Evolutionary conservation across 2,113 vertebrate species (phyloP).

Genomic region (Dasyornis broadbenti): DNA sequence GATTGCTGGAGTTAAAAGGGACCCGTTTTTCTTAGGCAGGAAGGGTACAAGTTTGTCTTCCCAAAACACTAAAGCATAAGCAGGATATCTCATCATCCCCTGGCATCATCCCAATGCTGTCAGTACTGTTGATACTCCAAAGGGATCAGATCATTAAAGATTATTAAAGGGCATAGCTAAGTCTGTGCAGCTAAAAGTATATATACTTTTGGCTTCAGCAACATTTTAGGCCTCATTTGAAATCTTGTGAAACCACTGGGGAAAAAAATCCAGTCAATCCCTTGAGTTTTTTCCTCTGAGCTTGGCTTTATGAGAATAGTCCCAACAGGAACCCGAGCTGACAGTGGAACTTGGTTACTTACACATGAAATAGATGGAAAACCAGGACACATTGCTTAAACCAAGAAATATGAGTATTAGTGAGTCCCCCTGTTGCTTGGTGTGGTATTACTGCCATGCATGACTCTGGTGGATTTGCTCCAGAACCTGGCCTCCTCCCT

Average conservation of each 20-base stretch:
- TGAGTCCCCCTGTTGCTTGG: neutral
- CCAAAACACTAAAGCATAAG: neutral
- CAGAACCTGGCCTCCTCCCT: neutral
- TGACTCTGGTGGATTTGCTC: neutral
- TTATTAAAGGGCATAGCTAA: neutral
- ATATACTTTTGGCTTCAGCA: neutral
- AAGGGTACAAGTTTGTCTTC: neutral
- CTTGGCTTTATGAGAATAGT: neutral
- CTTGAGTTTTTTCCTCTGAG: neutral
- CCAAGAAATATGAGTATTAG: neutral
- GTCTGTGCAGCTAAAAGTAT: neutral
- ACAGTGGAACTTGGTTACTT: neutral
- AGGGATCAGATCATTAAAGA: neutral
- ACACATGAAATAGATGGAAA: neutral
- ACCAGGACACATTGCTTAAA: neutral
- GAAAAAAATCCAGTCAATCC: neutral
- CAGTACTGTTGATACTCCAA: neutral
- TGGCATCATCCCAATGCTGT: neutral
- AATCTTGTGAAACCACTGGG: neutral
- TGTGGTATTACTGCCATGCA: neutral
- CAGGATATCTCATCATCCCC: neutral
- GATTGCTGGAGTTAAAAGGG: neutral
- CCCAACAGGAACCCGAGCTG: neutral
- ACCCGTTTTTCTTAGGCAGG: neutral
- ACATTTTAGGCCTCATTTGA: neutral